Percentiles rank a stretch among this genome's conserved stretches.
phyloP scores from a whole-genome alignment of 2,888 invertebrate species.

The Furcula furcula region DNA sequence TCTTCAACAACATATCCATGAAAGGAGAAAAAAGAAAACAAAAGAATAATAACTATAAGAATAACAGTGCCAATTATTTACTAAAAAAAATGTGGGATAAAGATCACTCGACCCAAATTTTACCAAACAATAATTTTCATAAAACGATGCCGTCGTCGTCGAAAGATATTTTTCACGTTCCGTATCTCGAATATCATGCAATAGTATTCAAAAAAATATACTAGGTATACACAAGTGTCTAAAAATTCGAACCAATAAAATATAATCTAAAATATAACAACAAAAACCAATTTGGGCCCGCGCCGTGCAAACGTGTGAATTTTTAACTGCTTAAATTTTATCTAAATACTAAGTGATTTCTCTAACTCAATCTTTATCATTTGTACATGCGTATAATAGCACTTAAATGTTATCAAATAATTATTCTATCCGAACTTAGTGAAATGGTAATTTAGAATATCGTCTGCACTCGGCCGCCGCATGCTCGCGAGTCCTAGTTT shows the following conservation, averaged over 20 bases:
- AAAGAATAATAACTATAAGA: slow-evolving; percentile 66
- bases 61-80: slow-evolving; percentile 76
- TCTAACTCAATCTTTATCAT: slow-evolving; percentile 69
- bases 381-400: slow-evolving; percentile 76
- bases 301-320: slow-evolving; percentile 44
- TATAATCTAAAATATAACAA: slow-evolving; percentile 77
- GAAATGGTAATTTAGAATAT: slow-evolving; percentile 69
- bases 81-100: slow-evolving; percentile 47
- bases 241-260: slow-evolving; percentile 68
- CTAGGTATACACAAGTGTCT: slow-evolving; percentile 59
- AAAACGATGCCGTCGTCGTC: too few relatives aligned
- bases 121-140: slow-evolving; percentile 25
- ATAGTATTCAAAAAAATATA: slow-evolving; percentile 55
- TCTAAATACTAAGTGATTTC: slow-evolving; percentile 63
- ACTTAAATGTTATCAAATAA: slow-evolving; percentile 57
- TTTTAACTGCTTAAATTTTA: slow-evolving; percentile 40
- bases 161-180: slow-evolving; percentile 32
- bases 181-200: slow-evolving; percentile 41
- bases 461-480: slow-evolving; percentile 13
- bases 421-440: slow-evolving; percentile 57
- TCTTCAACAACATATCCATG: slow-evolving; percentile 64
- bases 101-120: slow-evolving; percentile 38
- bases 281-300: slow-evolving; percentile 56
- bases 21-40: slow-evolving; percentile 59
- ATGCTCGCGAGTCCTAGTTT: slow-evolving; percentile 6